Base-by-base conservation (phyloP, 2,888 invertebrate species). In the Clanis bilineata region DNA sequence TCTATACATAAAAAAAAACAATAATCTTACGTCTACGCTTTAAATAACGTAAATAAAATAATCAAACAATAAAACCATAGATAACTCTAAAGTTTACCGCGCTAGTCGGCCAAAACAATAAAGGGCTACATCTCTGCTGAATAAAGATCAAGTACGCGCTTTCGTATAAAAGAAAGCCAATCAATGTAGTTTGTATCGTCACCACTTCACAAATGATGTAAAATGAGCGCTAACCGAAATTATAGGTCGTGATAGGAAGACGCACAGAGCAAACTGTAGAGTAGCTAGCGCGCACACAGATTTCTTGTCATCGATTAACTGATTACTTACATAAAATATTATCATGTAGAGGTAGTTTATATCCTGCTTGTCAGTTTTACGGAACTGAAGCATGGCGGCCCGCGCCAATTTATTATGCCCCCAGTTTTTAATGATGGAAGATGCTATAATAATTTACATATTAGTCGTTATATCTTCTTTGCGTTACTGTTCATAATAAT, bases 101-200 rank as follows among this genome's bases (percentile, higher is more conserved):
- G 72, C 86, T 68, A 83, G 90, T 90, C 91, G 91, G 91, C 76
- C 67, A 58, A 72, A 68, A 69, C 74, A 65, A 69, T 83, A 83
- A 80, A 71, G 70, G 91, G 88, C 92, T 92, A 92, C 92, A 92
- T 92, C 77, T 90, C 92, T 79, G 72, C 82, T 74, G 73, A 71
- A 66, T 63, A 64, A 61, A 65, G 61, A 65, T 74, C 69, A 63
- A 69, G 76, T 71, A 67, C 71, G 72, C 80, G 77, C 74, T 79
- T 76, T 71, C 66, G 72, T 72, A 64, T 71, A 69, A 70, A 79
- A 82, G 80, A 83, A 85, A 86, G 79, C 74, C 70, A 71, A 75
- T 79, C 71, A 81, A 84, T 88, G 85, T 83, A 79, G 68, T 76
- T 79, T 69, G 83, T 83, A 80, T 79, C 82, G 88, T 77, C 67